Evolutionary conservation across 2,888 invertebrate genomes (phyloP).

Genomic region (Arctia plantaginis): DNA sequence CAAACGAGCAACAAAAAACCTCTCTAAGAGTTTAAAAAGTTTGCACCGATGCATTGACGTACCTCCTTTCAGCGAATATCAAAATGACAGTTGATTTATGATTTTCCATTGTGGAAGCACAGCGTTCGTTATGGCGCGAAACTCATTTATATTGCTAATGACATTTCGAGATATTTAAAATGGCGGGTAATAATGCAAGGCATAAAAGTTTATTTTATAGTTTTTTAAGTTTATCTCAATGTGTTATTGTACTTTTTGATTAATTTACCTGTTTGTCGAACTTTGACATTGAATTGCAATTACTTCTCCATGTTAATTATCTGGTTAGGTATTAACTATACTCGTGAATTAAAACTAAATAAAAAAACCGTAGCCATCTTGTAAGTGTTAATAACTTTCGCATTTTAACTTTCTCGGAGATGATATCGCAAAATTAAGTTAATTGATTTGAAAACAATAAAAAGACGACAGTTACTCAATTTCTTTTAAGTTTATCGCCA

Average conservation of each 20-base stretch:
- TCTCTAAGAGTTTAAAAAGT: slow-evolving; percentile 76
- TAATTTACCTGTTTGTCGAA: slow-evolving; percentile 58
- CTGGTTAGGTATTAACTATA: slow-evolving; percentile 21
- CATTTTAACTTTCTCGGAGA: background rate
- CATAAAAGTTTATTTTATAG: slow-evolving; percentile 61
- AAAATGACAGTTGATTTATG: slow-evolving; percentile 84
- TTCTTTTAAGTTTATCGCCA: background rate
- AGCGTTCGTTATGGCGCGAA: slow-evolving; percentile 82
- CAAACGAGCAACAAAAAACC: slow-evolving; percentile 64
- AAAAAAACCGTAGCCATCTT: background rate
- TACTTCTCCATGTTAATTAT: slow-evolving; percentile 45
- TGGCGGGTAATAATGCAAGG: slow-evolving; percentile 67
- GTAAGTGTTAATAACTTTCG: background rate
- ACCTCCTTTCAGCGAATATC: slow-evolving; percentile 82
- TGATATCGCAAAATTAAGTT: background rate
- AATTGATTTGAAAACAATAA: background rate
- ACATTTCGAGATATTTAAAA: slow-evolving; percentile 80
- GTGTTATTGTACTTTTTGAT: slow-evolving; percentile 58
- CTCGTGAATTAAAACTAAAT: slow-evolving; percentile 10
- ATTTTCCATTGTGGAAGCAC: slow-evolving; percentile 80
- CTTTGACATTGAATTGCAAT: slow-evolving; percentile 56
- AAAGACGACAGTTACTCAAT: background rate
- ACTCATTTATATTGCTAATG: slow-evolving; percentile 82
- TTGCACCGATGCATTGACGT: slow-evolving; percentile 83
- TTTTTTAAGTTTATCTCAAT: slow-evolving; percentile 57